Conservation (phyloP, 2,113 vertebrate genomes). For the Nicator chloris region DNA sequence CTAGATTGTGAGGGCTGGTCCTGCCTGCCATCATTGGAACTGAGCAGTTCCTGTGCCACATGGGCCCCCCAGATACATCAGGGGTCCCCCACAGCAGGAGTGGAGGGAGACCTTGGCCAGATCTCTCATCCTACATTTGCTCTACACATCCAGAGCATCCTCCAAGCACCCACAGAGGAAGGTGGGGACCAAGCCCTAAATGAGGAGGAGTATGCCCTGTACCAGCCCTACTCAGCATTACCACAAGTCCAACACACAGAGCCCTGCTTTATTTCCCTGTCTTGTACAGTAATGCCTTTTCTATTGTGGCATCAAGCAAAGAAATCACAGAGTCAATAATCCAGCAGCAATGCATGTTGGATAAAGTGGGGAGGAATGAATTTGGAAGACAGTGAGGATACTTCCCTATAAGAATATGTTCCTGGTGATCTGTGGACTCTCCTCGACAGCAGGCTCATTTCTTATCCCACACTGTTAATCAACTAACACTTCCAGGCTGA, state of each 20-base stretch:
- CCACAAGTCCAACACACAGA: background rate
- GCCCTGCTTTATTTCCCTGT: background rate
- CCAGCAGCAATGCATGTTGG: background rate
- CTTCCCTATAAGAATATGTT: background rate
- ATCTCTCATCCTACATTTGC: background rate
- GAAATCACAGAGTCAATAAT: slow-evolving; percentile 20
- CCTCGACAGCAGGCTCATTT: background rate
- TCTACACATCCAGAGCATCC: background rate
- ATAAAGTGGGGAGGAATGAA: background rate
- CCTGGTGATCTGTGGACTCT: background rate
- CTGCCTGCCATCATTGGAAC: background rate
- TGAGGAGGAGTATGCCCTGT: background rate
- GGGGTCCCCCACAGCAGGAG: background rate
- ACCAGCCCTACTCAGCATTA: background rate
- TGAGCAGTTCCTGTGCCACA: background rate
- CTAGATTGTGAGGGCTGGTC: background rate
- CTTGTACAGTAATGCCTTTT: background rate
- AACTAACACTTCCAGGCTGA: background rate
- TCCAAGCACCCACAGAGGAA: background rate
- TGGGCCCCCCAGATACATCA: accelerated
- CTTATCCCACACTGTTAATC: background rate
- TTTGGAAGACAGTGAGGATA: background rate
- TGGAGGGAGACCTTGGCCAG: background rate
- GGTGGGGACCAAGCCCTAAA: background rate
- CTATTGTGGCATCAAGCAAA: background rate